Conservation (phyloP, 2,888 invertebrate genomes). For the Eilema griseolum region DNA sequence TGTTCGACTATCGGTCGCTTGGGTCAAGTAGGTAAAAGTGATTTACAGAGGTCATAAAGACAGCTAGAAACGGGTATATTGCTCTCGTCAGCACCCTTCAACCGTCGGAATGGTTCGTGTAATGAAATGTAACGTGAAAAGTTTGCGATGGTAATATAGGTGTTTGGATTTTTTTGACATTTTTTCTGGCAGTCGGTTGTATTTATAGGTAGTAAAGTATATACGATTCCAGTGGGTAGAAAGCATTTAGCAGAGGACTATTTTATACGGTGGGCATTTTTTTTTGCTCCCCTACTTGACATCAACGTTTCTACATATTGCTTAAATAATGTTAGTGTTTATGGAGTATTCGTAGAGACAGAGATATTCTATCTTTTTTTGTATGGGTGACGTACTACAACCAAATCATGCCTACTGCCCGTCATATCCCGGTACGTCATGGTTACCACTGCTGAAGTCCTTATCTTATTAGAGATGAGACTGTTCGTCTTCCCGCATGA, state of each 20-base stretch:
- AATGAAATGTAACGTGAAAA: constrained; percentile 67
- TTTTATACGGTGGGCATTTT: background rate
- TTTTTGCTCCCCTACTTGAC: background rate
- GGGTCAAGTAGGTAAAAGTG: constrained; percentile 83
- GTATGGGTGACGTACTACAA: too few species aligned
- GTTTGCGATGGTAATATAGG: constrained; percentile 42
- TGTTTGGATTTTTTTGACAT: constrained; percentile 31
- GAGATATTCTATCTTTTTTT: too few species aligned
- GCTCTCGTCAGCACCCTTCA: constrained; percentile 77
- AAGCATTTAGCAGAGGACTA: background rate
- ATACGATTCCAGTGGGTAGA: background rate
- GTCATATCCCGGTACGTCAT: too few species aligned
- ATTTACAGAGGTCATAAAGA: constrained; percentile 81
- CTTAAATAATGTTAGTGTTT: background rate
- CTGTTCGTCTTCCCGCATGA: too few species aligned
- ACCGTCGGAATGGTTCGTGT: constrained; percentile 56
- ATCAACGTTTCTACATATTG: background rate
- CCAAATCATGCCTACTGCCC: too few species aligned
- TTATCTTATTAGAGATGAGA: too few species aligned
- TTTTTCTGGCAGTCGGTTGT: constrained; percentile 25
- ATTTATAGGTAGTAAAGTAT: constrained; percentile 17
- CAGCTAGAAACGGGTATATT: constrained; percentile 75
- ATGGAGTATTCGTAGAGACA: background rate
- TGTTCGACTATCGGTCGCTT: constrained; percentile 77
- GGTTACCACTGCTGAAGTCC: too few species aligned